A percentile compares a stretch with the other conserved stretches of the same genome.
These are phyloP conservation scores for Lethenteron camtschaticum DNA, from an alignment of 2,113 vertebrate genomes.

Conservation along the genomic window DNA sequence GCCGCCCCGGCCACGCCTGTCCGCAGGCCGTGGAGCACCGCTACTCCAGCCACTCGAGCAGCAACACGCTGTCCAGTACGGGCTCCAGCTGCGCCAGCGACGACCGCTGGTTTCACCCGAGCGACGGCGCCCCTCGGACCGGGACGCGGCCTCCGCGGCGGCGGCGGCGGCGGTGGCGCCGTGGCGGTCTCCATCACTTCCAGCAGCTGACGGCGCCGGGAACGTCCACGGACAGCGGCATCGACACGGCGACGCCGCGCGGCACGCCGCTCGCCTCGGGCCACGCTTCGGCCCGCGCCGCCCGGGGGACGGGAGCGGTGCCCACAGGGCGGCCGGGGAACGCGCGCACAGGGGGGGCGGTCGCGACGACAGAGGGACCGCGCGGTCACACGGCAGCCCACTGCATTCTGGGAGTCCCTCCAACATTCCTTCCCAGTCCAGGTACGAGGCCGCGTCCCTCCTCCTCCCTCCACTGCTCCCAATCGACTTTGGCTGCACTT, in stretches of 20 bases:
- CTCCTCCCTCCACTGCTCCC: no score
- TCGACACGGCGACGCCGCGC: slow-evolving; percentile 34
- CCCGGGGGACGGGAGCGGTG: background rate
- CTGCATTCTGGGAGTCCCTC: no score
- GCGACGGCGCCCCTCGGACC: slow-evolving; percentile 17
- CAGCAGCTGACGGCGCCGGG: slow-evolving; percentile 16
- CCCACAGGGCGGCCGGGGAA: background rate
- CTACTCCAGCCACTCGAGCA: slow-evolving; percentile 88
- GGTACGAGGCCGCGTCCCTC: no score
- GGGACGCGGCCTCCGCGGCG: background rate
- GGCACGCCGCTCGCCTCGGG: slow-evolving; percentile 1
- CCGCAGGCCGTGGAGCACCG: slow-evolving; percentile 44
- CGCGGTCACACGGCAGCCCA: no score
- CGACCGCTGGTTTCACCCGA: slow-evolving; percentile 72
- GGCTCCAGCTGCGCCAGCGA: slow-evolving; percentile 75
- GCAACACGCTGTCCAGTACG: slow-evolving; percentile 78
- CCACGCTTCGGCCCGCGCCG: background rate
- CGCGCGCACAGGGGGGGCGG: background rate
- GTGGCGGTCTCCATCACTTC: no score
- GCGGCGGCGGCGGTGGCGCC: no score
- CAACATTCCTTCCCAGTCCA: no score
- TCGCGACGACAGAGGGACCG: no score
- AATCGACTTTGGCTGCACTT: no score
- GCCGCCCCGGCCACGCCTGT: background rate
- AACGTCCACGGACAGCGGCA: slow-evolving; percentile 62